phyloP scores from a whole-genome alignment of 2,888 invertebrate species.

The Agelastica alni region DNA sequence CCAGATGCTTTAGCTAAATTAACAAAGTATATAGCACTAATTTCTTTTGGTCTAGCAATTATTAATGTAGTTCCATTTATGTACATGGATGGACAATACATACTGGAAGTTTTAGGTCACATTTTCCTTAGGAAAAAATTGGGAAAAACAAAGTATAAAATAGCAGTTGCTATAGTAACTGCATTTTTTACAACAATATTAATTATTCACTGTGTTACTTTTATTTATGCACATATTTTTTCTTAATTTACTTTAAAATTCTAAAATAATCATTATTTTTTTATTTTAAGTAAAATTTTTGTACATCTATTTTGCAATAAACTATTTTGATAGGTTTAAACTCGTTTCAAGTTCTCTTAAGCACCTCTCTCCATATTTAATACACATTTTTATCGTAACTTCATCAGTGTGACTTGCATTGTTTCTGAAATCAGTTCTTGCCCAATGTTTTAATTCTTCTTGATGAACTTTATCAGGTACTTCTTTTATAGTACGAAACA shows the following conservation, averaged over 20 bases:
- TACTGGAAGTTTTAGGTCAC: constrained; percentile 69
- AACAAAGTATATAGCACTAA: constrained; percentile 79
- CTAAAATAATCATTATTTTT: no score
- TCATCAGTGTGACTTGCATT: constrained; percentile 75
- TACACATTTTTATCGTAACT: constrained; percentile 70
- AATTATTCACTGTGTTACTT: constrained; percentile 33
- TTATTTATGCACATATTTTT: constrained; percentile 17
- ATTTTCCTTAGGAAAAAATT: constrained; percentile 40
- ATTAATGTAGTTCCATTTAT: constrained; percentile 92
- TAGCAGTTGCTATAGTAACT: constrained; percentile 66
- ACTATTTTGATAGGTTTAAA: constrained; percentile 63
- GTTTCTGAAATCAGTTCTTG: constrained; percentile 71
- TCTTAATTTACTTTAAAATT: constrained; percentile 4
- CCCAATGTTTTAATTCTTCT: constrained; percentile 73
- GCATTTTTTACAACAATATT: constrained; percentile 72
- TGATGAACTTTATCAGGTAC: constrained; percentile 68
- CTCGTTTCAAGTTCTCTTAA: constrained; percentile 70
- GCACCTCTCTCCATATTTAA: constrained; percentile 72
- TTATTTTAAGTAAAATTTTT: no score
- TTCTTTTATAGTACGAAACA: constrained; percentile 68
- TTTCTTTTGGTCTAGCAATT: constrained; percentile 87
- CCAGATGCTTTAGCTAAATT: constrained; percentile 74
- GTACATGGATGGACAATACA: constrained; percentile 91
- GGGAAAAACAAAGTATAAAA: constrained; percentile 55
- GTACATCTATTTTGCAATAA: constrained; percentile 28